A percentile compares a stretch with the other conserved stretches of the same genome.
Conservation (phyloP, 2,797 vertebrate species). For the Galagoides demidoff region DNA sequence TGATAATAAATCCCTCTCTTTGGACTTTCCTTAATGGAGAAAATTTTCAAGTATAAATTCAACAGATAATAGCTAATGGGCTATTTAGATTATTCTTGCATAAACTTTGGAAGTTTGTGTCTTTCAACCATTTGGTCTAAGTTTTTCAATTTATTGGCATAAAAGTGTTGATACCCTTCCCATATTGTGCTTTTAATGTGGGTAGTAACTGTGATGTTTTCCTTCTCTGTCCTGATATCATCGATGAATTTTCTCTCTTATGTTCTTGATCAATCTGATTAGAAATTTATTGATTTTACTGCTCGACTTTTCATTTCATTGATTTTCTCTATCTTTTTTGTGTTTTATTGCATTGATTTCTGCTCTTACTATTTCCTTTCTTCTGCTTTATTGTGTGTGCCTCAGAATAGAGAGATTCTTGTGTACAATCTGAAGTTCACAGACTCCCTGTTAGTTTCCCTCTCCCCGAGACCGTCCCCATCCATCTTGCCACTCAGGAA, state of each 20-base stretch:
- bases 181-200: background rate
- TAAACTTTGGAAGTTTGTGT: background rate
- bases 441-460: background rate
- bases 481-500: background rate
- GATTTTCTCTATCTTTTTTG: background rate
- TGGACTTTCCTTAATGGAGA: background rate
- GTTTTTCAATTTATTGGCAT: background rate
- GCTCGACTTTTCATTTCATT: background rate
- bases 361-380: background rate
- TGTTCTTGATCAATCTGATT: background rate
- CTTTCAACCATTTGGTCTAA: background rate
- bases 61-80: background rate
- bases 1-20: background rate
- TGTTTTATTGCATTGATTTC: background rate
- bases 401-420: background rate
- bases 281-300: background rate
- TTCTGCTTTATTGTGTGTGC: background rate
- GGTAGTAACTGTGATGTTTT: background rate
- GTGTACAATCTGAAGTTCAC: background rate
- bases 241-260: background rate
- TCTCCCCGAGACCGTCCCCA: background rate
- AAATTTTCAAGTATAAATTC: background rate
- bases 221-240: background rate
- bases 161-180: background rate
- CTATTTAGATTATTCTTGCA: background rate